A percentile compares a stretch with the other conserved stretches of the same genome.
phyloP scores from a whole-genome alignment of 1,140 invertebrate genomes.

The Lordiphosa mommai region DNA sequence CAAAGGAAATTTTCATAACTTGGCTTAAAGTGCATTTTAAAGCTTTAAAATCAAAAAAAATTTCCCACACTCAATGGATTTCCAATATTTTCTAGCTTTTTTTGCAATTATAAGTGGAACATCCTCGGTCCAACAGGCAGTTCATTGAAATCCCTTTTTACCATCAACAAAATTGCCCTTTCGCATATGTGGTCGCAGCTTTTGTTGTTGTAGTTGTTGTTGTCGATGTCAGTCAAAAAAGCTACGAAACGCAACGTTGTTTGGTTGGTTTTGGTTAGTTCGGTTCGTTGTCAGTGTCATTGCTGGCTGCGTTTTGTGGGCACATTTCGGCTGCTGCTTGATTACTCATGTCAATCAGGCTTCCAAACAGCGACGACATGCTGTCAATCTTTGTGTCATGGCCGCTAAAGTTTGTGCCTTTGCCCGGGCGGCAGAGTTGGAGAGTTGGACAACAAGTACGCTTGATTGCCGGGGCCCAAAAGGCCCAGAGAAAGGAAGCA shows the following conservation, averaged over 20 bases:
- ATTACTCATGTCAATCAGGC: conserved; percentile 78
- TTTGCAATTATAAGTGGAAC: conserved; percentile 35
- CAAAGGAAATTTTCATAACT: no score
- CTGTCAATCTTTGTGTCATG: conserved; percentile 78
- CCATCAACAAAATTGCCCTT: conserved; percentile 37
- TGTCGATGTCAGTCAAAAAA: conserved; percentile 38
- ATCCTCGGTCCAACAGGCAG: conserved; percentile 10
- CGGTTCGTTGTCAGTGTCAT: conserved; percentile 63
- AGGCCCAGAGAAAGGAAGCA: conserved; percentile 19
- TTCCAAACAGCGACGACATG: conserved; percentile 77
- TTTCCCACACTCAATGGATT: no score
- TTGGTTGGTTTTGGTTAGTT: conserved; percentile 21
- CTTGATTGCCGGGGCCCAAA: conserved; percentile 55
- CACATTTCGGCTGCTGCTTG: conserved; percentile 77
- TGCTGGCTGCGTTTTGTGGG: conserved; percentile 74
- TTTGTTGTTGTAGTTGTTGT: conserved; percentile 11
- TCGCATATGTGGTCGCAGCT: conserved; percentile 19
- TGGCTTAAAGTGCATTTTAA: no score
- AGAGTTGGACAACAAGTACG: conserved; percentile 65
- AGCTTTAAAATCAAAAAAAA: not conserved
- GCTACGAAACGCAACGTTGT: conserved; percentile 24
- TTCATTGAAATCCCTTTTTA: conserved; percentile 21
- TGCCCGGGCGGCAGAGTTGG: conserved; percentile 19
- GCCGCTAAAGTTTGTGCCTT: conserved; percentile 59
- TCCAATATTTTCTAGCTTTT: not conserved